Base-by-base conservation (phyloP, 2,113 vertebrate species). In the Collichthys lucidus region DNA sequence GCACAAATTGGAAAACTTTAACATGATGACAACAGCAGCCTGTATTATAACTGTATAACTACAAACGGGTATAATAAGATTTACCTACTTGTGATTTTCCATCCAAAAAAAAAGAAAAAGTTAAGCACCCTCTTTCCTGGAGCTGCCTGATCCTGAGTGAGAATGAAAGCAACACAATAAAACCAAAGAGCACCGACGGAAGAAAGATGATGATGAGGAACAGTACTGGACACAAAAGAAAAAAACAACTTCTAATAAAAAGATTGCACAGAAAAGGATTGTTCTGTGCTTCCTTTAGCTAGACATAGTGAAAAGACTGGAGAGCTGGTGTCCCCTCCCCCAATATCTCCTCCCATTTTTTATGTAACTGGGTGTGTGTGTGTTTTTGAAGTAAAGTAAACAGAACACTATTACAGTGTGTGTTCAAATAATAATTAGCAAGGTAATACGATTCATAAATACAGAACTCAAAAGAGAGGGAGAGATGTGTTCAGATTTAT, bases 41-140 rank as follows among this genome's bases (percentile, higher is more conserved):
- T 3, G n/a, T n/a, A n/a, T n/a, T n/a, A n/a, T 16, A 2, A 10
- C 47, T 65, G 57, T 19, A 11, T 47, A 24, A 26, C 2, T 4
- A 16, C 1, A 46, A 20, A 65, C 11, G 8, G 53, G 5, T 75
- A 26, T 44, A 71, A 29, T 2, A 8, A 55, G 24, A 66, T 17
- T 12, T 42, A 61, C 86, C 11, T 86, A 86, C 88, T 63, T 82
- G 49, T 63, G 19, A 57, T 8, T 63, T 65, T 63, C 5, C 40
- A 42, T 63, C 7, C 10, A 53, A 70, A 11, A 14, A 56, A n/a
- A 6, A 52, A 31, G 29, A 15, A 22, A 14, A 22, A 42, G 57
- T 35, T 4, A 50, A 17, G 0, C 14, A 3, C 12, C 40, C 20
- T 82, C 47, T 71, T n/a, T 78, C 5, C 26, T 40, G 31, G 1